A percentile compares a stretch with the other conserved stretches of the same genome.
Conservation (phyloP, 2,888 invertebrate species). For the Lottia scabra region DNA sequence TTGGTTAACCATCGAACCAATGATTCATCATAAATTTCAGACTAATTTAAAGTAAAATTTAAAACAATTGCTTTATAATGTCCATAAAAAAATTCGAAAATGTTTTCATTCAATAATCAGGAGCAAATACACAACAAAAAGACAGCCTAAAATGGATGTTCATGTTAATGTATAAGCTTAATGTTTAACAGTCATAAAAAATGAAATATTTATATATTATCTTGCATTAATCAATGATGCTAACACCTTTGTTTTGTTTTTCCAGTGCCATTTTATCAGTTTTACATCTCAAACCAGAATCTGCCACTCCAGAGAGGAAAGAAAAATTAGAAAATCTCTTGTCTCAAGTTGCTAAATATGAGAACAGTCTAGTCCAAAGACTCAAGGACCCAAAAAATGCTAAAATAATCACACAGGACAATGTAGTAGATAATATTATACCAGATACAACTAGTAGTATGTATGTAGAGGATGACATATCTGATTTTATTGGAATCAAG, state of each 20-base stretch:
- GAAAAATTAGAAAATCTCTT: background rate
- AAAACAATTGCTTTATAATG: too few species aligned
- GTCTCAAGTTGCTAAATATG: background rate
- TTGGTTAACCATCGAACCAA: too few species aligned
- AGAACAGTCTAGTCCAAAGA: background rate
- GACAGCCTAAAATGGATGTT: too few species aligned
- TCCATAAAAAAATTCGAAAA: too few species aligned
- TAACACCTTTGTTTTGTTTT: background rate
- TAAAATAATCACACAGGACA: background rate
- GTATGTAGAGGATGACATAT: background rate
- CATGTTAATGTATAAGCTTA: too few species aligned
- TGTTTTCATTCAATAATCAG: too few species aligned
- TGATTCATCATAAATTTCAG: too few species aligned
- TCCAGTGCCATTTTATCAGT: background rate
- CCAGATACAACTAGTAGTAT: background rate
- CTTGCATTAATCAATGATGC: too few species aligned
- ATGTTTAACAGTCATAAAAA: too few species aligned
- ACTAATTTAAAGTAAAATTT: too few species aligned
- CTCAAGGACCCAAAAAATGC: background rate
- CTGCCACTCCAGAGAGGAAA: background rate
- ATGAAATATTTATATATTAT: too few species aligned
- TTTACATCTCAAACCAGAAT: background rate
- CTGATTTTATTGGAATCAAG: background rate
- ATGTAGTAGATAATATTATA: background rate
- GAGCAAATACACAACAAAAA: too few species aligned